These are phyloP conservation scores for Chinchilla lanigera DNA, from an alignment of 2,113 vertebrate genomes.

Conservation along the genomic window DNA sequence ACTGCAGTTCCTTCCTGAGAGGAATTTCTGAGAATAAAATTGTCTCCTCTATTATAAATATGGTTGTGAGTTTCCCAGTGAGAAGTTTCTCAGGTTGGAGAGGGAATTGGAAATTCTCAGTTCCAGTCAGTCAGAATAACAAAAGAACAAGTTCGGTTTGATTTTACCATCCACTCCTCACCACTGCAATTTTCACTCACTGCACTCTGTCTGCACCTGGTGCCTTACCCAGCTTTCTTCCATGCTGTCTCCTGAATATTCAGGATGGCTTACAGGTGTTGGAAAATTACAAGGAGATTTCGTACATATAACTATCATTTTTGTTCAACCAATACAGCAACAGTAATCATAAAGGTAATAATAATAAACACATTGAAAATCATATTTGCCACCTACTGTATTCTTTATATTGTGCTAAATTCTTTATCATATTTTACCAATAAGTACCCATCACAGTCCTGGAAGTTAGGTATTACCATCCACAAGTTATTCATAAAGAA, in stretches of 20 bases:
- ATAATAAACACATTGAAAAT: background rate
- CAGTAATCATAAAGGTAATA: background rate
- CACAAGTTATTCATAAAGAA: constrained; percentile 9
- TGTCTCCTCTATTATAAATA: background rate
- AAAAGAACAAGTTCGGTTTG: background rate
- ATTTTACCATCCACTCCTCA: background rate
- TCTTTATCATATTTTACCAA: background rate
- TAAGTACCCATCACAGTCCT: background rate
- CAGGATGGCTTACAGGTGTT: background rate
- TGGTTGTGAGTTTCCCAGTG: background rate
- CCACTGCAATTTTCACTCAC: background rate
- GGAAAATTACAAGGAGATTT: background rate
- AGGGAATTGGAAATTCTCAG: constrained; percentile 1
- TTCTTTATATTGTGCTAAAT: background rate
- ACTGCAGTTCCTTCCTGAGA: background rate
- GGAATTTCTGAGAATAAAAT: background rate
- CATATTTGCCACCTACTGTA: background rate
- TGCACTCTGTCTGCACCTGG: background rate
- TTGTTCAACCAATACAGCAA: background rate
- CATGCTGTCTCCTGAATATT: background rate
- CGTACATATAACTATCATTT: background rate
- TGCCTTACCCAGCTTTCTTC: background rate
- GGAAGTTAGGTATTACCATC: background rate
- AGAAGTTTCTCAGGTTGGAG: background rate
- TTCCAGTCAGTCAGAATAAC: background rate